These are phyloP conservation scores for Monopis laevigella DNA, from an alignment of 2,888 invertebrate species.

Conservation along the genomic window DNA sequence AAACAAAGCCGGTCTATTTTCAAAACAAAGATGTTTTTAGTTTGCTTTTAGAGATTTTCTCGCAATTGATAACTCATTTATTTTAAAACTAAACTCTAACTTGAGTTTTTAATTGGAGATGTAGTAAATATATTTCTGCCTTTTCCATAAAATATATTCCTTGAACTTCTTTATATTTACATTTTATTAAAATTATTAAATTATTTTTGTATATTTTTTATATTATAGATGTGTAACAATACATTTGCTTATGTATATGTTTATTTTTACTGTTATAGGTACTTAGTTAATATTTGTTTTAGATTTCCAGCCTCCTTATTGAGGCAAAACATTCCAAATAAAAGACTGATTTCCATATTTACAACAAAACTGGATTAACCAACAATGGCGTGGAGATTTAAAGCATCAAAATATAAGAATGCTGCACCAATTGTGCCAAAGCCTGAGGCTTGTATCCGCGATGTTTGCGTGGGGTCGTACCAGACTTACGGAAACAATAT, in stretches of 20 bases:
- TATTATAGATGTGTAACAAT: conserved; percentile 3
- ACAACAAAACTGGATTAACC: conserved; percentile 33
- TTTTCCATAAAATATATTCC: too few relatives aligned
- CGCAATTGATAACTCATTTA: background rate
- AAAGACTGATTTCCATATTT: conserved; percentile 49
- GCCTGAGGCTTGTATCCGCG: conserved; percentile 89
- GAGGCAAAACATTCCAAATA: conserved; percentile 51
- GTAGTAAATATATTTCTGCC: too few relatives aligned
- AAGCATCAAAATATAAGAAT: conserved; percentile 98
- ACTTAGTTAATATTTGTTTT: conserved; percentile 24
- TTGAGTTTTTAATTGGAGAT: too few relatives aligned
- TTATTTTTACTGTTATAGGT: conserved; percentile 6
- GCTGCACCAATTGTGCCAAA: conserved; percentile 95
- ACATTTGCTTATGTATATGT: background rate
- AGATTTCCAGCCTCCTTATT: conserved; percentile 27
- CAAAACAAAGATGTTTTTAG: conserved; percentile 56
- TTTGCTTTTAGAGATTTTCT: conserved; percentile 22
- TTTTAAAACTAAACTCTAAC: too few relatives aligned
- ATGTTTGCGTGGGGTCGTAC: conserved; percentile 91
- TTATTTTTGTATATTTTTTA: background rate
- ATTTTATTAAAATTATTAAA: conserved; percentile 15
- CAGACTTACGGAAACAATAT: conserved; percentile 97
- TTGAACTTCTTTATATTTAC: conserved; percentile 12
- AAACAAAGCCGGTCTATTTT: conserved; percentile 44
- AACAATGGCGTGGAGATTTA: conserved; percentile 93